These are phyloP conservation scores for Cisticola juncidis DNA, from an alignment of 2,113 vertebrate species.

Conservation along the genomic window DNA sequence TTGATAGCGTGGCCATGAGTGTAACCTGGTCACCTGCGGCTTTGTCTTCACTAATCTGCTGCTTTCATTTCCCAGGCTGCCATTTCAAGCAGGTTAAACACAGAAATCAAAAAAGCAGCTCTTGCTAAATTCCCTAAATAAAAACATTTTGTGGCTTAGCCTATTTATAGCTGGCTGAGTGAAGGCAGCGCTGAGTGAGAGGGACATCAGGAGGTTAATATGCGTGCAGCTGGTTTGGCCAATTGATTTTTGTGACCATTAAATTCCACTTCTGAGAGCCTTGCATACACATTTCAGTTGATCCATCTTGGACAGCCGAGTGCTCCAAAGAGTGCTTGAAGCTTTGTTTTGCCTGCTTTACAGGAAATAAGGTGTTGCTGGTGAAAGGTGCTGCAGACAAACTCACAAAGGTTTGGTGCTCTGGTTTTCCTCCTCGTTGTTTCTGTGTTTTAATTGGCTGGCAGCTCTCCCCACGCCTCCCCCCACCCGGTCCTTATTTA, in stretches of 20 bases:
- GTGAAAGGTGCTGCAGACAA: conserved; percentile 5
- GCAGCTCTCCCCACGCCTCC: not conserved
- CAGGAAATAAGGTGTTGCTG: conserved; percentile 4
- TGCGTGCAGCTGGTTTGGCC: conserved; percentile 43
- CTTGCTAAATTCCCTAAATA: not conserved
- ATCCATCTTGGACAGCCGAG: not conserved
- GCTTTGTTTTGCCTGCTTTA: conserved; percentile 16
- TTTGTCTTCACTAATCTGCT: not conserved
- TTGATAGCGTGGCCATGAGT: not conserved
- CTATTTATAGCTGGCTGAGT: conserved; percentile 33
- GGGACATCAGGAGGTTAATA: conserved; percentile 38
- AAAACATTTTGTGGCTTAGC: not conserved
- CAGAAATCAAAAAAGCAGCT: not conserved
- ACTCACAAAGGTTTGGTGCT: not conserved
- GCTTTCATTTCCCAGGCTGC: not conserved
- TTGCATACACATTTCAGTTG: not conserved
- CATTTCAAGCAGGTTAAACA: not conserved
- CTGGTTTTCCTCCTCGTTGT: not conserved
- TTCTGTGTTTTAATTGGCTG: conserved; percentile 51
- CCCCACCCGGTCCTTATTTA: conserved; percentile 19
- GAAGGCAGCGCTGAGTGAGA: conserved; percentile 1
- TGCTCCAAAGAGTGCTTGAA: not conserved
- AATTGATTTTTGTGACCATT: conserved; percentile 60
- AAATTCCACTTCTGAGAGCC: conserved; percentile 52
- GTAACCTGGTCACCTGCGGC: not conserved